phyloP scores from a whole-genome alignment of 2,888 invertebrate species.

The Microdon myrmicae region DNA sequence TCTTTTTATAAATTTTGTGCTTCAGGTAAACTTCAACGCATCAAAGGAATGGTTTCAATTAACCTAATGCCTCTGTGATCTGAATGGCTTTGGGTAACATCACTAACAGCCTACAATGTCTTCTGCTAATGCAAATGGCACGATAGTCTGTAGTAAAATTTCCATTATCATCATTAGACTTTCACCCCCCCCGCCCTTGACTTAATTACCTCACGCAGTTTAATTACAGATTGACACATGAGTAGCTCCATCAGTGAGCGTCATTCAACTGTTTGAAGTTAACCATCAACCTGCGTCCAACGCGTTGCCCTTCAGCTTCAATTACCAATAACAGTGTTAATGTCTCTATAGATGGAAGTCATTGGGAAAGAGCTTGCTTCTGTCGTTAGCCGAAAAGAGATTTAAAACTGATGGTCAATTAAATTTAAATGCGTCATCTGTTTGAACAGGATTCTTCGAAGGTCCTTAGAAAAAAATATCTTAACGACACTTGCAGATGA shows the following conservation, averaged over 20 bases:
- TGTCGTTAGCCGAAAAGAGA: background rate
- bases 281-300: background rate
- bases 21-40: too few species aligned
- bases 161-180: background rate
- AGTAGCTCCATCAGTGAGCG: slow-evolving; percentile 6
- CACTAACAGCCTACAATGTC: too few species aligned
- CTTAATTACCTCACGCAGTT: slow-evolving; percentile 1
- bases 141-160: too few species aligned
- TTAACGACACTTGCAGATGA: slow-evolving; percentile 23
- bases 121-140: too few species aligned
- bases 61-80: too few species aligned
- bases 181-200: background rate
- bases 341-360: slow-evolving; percentile 21
- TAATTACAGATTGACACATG: slow-evolving; percentile 19
- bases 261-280: slow-evolving; percentile 1
- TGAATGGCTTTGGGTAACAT: too few species aligned
- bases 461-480: slow-evolving; percentile 12
- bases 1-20: too few species aligned
- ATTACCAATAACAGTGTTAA: slow-evolving; percentile 31
- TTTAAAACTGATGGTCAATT: slow-evolving; percentile 24
- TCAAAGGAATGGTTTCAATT: too few species aligned
- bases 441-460: slow-evolving; percentile 24
- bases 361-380: background rate
- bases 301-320: slow-evolving; percentile 20
- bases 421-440: slow-evolving; percentile 46